Base-by-base conservation (phyloP, 2,797 vertebrate species). In the Acanthis flammea region DNA sequence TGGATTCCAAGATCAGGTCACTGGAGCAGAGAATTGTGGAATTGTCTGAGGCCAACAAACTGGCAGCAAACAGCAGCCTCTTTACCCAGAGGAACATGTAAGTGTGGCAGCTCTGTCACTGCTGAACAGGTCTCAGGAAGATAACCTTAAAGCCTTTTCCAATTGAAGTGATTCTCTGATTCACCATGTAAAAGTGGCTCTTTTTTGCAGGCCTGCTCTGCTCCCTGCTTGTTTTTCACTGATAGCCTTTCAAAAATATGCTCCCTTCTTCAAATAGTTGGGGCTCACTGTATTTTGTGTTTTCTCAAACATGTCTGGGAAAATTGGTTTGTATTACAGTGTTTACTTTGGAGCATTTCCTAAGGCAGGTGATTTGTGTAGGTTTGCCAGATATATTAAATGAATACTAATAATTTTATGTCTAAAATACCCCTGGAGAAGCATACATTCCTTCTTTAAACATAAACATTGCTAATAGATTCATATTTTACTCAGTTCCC, bases 31-130 rank as follows among this genome's bases (percentile, higher is more conserved):
- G 99, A 88, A 99, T 99, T 62, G 98, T 98, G 75, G 99, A 99
- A 96, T 95, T 99, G 93, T 99, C 99, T 6, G 99, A 99, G 97
- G 99, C 99, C 95, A 99, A 99, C 97, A 99, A 99, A 97, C 98
- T 99, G 83, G 99, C 99, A 6, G 99, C 99, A 85, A 99, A 99
- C 80, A 99, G 99, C 98, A 99, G 99, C 97, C 99, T 99, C 96
- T 99, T 99, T 94, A 99, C 99, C 41, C 99, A 99, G 97, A 99
- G 99, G 97, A 99, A 99, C 97, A 99, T 99, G 99, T 99, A 97
- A 99, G 99, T 98, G 91, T 80, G 82, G 74, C 71, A 53, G 30
- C 71, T 82, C 82, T 79, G 23, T 63, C 47, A 9, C 37, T 54
- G 12, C 70, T 41, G 33, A 65, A 30, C 86, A 73, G 53, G 68